A percentile compares a stretch with the other conserved stretches of the same genome.
phyloP scores from a whole-genome alignment of 2,113 vertebrate genomes.

The Electrona antarctica region DNA sequence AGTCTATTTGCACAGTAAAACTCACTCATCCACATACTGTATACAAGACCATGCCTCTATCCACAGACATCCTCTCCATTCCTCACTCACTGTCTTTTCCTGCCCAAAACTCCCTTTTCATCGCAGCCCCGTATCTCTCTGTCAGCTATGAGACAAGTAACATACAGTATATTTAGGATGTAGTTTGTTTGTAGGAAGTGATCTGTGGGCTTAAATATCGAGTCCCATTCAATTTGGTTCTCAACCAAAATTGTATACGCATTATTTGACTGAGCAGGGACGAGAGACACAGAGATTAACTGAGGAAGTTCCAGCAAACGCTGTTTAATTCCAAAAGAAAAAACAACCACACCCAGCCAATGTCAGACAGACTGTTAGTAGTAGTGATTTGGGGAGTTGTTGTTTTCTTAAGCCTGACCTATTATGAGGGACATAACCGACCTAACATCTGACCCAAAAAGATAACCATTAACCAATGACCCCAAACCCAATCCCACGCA shows the following conservation, averaged over 20 bases:
- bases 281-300: slow-evolving; percentile 61
- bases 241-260: slow-evolving; percentile 68
- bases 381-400: too few relatives aligned
- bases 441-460: too few relatives aligned
- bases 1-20: slow-evolving; percentile 36
- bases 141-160: slow-evolving; percentile 65
- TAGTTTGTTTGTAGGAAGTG: slow-evolving; percentile 67
- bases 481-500: too few relatives aligned
- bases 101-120: slow-evolving; percentile 23
- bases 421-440: too few relatives aligned
- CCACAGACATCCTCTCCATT: background rate
- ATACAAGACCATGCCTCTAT: slow-evolving; percentile 25
- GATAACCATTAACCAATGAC: too few relatives aligned
- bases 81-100: slow-evolving; percentile 10
- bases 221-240: slow-evolving; percentile 65
- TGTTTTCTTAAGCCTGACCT: too few relatives aligned
- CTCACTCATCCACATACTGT: slow-evolving; percentile 32
- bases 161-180: slow-evolving; percentile 70
- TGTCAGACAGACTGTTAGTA: too few relatives aligned
- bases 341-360: slow-evolving; percentile 19
- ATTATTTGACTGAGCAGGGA: slow-evolving; percentile 51
- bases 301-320: slow-evolving; percentile 36
- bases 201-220: slow-evolving; percentile 67
- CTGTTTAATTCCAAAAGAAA: slow-evolving; percentile 41
- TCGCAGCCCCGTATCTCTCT: slow-evolving; percentile 26